Percentiles rank a stretch among this genome's conserved stretches.
Evolutionary conservation across 2,888 invertebrate species (phyloP).

Genomic region (Zygogramma bicolorata): DNA sequence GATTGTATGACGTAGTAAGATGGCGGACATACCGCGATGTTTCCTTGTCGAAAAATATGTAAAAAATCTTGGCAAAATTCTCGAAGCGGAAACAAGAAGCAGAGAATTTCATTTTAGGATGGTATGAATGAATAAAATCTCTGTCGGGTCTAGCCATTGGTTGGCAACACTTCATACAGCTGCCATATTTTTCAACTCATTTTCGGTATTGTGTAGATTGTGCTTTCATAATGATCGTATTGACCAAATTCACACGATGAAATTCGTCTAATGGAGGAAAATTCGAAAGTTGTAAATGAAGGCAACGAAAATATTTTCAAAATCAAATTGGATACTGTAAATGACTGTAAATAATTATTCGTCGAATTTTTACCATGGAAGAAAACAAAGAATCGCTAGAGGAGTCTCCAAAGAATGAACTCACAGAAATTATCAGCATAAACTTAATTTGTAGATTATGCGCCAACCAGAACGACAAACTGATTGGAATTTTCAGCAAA

Average conservation of each 20-base stretch:
- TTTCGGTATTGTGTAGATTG: conserved; percentile 22
- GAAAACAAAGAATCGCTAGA: conserved; percentile 34
- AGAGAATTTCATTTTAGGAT: too few relatives aligned
- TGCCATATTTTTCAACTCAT: conserved; percentile 14
- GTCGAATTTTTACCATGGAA: conserved; percentile 18
- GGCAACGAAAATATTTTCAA: neutral
- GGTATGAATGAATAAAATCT: too few relatives aligned
- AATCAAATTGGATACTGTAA: neutral
- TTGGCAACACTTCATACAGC: too few relatives aligned
- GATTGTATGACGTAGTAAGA: too few relatives aligned
- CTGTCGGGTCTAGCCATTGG: too few relatives aligned
- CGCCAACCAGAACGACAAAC: conserved; percentile 56
- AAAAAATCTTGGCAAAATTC: too few relatives aligned
- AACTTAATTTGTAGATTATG: conserved; percentile 55
- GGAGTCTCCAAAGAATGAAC: conserved; percentile 34
- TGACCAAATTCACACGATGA: conserved; percentile 32
- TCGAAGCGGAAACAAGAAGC: too few relatives aligned
- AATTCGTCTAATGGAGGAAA: conserved; percentile 17
- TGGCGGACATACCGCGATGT: too few relatives aligned
- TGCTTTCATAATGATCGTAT: conserved; percentile 1
- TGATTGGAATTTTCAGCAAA: conserved; percentile 73
- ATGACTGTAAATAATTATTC: neutral
- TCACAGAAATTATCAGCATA: conserved; percentile 46
- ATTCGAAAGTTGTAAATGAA: neutral
- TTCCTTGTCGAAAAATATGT: too few relatives aligned